Conservation (phyloP, 2,888 invertebrate genomes). For the Epirrhoe alternata region DNA sequence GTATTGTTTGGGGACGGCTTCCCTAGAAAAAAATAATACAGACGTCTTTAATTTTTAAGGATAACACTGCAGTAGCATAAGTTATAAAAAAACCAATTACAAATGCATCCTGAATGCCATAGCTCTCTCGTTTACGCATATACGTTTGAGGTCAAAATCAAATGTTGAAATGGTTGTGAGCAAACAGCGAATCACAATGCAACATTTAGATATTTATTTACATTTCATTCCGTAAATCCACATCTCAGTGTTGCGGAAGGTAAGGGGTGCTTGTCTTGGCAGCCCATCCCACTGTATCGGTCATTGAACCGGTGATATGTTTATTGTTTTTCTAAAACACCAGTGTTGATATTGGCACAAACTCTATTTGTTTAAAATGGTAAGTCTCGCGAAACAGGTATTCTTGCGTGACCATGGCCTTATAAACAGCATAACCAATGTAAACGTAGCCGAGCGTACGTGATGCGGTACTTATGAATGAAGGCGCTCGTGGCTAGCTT, state of each 20-base stretch:
- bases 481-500: not conserved
- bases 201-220: constrained; percentile 40
- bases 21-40: constrained; percentile 7
- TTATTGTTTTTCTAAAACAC: constrained; percentile 80
- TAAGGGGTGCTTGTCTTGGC: constrained; percentile 80
- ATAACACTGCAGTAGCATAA: not conserved
- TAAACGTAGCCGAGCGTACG: constrained; percentile 16
- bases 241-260: constrained; percentile 58
- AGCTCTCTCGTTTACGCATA: not conserved
- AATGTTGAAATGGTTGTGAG: no score
- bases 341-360: constrained; percentile 80
- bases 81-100: not conserved
- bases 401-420: constrained; percentile 66
- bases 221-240: constrained; percentile 45
- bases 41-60: not conserved
- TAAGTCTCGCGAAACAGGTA: constrained; percentile 73
- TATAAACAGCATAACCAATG: constrained; percentile 45
- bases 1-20: constrained; percentile 36
- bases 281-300: constrained; percentile 66
- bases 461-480: constrained; percentile 15
- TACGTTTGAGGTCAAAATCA: not conserved
- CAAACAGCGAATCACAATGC: constrained; percentile 21
- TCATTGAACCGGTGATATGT: constrained; percentile 71
- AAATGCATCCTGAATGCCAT: not conserved
- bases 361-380: constrained; percentile 79